A percentile compares a stretch with the other conserved stretches of the same genome.
phyloP scores from a whole-genome alignment of 2,113 vertebrate species.

The Mobula hypostoma region DNA sequence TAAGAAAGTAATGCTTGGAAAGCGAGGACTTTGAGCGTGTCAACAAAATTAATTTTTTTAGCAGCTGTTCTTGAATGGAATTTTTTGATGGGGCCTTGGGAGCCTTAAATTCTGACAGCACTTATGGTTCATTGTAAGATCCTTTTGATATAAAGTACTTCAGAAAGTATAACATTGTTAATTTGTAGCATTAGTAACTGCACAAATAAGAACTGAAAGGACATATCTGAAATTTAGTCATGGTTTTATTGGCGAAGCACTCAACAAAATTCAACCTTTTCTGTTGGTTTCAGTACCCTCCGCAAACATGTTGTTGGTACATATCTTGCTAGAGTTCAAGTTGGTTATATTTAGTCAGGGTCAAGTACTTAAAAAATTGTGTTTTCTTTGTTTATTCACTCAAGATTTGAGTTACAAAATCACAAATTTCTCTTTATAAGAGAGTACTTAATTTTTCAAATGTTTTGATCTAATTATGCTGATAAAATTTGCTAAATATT shows the following conservation, averaged over 20 bases:
- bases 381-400: neutral
- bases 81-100: neutral
- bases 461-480: neutral
- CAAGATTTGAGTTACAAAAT: too few species aligned
- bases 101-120: neutral
- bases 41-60: too few species aligned
- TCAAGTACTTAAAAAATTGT: neutral
- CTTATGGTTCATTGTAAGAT: neutral
- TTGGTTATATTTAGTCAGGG: neutral
- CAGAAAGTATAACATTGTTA: neutral
- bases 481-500: neutral
- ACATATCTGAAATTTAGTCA: neutral
- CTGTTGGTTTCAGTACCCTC: neutral
- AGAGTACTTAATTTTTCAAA: too few species aligned
- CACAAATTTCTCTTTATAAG: too few species aligned
- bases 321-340: neutral
- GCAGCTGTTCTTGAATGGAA: neutral
- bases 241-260: neutral
- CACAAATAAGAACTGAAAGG: neutral
- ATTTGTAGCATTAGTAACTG: neutral
- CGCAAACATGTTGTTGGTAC: neutral
- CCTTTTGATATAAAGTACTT: neutral
- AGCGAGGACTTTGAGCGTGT: too few species aligned
- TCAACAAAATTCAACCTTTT: neutral
- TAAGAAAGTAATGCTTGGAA: too few species aligned